Conservation (phyloP, 2,888 invertebrate genomes). For the Kuschelorhynchus macadamiae region DNA sequence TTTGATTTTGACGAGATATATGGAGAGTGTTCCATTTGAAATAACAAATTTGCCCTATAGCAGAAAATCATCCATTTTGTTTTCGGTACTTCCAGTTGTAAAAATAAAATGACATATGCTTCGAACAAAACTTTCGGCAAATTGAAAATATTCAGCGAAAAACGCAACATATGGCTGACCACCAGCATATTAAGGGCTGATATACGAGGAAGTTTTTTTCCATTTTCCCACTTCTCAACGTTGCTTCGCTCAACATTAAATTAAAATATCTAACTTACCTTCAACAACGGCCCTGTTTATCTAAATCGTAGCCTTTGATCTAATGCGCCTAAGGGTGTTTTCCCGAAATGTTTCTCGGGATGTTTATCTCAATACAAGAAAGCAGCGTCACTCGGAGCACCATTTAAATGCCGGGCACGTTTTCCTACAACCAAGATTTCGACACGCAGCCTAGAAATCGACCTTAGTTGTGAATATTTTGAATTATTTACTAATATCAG, state of each 20-base stretch:
- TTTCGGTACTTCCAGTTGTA: no score
- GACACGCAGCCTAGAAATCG: not conserved
- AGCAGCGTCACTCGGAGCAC: slow-evolving; percentile 17
- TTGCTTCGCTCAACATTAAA: not conserved
- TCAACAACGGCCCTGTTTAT: slow-evolving; percentile 20
- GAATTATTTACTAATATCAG: slow-evolving; percentile 3
- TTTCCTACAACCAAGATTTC: slow-evolving; percentile 25
- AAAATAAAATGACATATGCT: no score
- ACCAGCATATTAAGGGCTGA: no score
- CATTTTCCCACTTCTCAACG: no score
- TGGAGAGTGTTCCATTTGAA: no score
- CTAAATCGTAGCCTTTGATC: slow-evolving; percentile 7
- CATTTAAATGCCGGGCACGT: slow-evolving; percentile 37
- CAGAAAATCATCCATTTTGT: no score
- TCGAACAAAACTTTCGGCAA: no score
- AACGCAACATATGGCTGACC: no score
- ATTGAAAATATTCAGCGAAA: no score
- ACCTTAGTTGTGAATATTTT: not conserved
- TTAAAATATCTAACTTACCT: slow-evolving; percentile 22
- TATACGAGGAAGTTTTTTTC: no score
- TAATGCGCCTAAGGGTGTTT: slow-evolving; percentile 22
- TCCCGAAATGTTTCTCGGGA: slow-evolving; percentile 22
- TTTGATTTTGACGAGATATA: no score
- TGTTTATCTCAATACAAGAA: slow-evolving; percentile 36
- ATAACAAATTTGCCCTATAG: no score